A percentile compares a stretch with the other conserved stretches of the same genome.
Conservation (phyloP, 2,113 vertebrate genomes). For the Corythornis vintsioides region DNA sequence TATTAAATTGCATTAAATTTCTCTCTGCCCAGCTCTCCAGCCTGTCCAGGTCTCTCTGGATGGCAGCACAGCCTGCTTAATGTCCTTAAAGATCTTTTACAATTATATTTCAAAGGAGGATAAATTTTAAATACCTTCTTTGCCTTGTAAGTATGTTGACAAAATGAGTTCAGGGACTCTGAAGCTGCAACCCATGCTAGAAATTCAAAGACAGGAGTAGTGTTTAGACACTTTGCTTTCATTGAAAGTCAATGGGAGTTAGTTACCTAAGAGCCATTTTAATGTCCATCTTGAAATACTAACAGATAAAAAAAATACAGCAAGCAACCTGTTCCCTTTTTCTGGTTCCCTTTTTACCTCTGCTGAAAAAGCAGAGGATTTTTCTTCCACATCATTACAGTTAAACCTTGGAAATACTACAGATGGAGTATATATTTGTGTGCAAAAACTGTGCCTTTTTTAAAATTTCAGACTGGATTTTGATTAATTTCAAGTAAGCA, state of each 20-base stretch:
- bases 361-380: background rate
- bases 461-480: background rate
- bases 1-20: no score
- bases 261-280: background rate
- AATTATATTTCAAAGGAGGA: background rate
- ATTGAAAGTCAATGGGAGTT: background rate
- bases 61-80: no score
- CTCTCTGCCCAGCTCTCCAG: no score
- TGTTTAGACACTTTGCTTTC: background rate
- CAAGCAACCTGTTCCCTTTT: background rate
- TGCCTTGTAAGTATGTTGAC: background rate
- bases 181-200: background rate
- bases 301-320: background rate
- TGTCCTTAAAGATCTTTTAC: background rate
- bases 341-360: background rate
- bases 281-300: background rate
- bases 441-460: background rate
- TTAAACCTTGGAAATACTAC: background rate
- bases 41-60: no score
- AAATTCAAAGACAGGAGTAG: background rate
- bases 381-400: background rate
- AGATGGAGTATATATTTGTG: background rate
- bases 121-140: background rate
- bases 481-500: background rate
- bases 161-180: background rate